Percentiles rank a stretch among this genome's conserved stretches.
These are phyloP conservation scores for Coremacera marginata DNA, from an alignment of 2,888 invertebrate species.

Conservation along the genomic window DNA sequence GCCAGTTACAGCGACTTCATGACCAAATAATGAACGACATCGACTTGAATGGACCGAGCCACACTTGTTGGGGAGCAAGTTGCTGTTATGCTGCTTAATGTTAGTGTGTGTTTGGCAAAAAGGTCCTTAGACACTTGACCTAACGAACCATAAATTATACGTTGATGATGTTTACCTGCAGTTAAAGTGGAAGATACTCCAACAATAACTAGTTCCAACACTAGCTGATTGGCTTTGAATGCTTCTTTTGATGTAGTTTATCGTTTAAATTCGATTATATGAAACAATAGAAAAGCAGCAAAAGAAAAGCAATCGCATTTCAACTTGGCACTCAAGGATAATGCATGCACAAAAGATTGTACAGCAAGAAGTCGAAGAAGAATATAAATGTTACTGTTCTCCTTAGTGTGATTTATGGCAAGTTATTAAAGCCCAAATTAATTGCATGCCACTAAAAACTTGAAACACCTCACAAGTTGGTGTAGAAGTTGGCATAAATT, in stretches of 20 bases:
- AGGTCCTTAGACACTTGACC: slow-evolving; percentile 57
- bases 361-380: background rate
- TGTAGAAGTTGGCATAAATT: background rate
- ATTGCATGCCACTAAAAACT: background rate
- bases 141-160: slow-evolving; percentile 68
- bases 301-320: slow-evolving; percentile 8
- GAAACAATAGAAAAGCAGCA: slow-evolving; percentile 39
- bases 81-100: background rate
- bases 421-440: background rate
- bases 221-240: slow-evolving; percentile 25
- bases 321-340: background rate
- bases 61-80: slow-evolving; percentile 28
- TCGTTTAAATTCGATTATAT: slow-evolving; percentile 60
- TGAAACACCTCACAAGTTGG: background rate
- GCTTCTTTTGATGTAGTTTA: slow-evolving; percentile 49
- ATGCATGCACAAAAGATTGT: background rate
- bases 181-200: slow-evolving; percentile 38
- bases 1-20: slow-evolving; percentile 43
- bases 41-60: slow-evolving; percentile 23
- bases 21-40: slow-evolving; percentile 36
- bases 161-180: slow-evolving; percentile 56
- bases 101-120: background rate
- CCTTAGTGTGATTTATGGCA: background rate
- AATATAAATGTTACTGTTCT: background rate
- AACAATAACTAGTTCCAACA: slow-evolving; percentile 47